Percentiles rank a stretch among this genome's conserved stretches.
Conservation (phyloP, 2,797 vertebrate genomes). For the Helicolenus hilgendorfi region DNA sequence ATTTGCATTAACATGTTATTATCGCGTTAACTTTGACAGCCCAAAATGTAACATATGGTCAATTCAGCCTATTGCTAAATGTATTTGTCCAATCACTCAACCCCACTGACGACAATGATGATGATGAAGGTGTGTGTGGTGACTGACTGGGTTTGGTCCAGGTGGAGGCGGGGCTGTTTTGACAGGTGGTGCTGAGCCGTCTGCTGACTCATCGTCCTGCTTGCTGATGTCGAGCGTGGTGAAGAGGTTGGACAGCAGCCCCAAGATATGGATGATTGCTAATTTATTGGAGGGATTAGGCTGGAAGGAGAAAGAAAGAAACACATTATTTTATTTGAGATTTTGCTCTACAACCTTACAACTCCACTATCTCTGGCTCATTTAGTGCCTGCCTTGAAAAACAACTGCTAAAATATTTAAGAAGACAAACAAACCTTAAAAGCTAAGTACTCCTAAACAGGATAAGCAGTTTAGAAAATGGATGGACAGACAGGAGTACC, state of each 20-base stretch:
- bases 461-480: neutral
- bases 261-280: constrained; percentile 98
- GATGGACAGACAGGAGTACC: neutral
- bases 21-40: too few relatives aligned
- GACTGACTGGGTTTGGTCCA: constrained; percentile 98
- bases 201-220: constrained; percentile 95
- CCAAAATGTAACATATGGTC: neutral
- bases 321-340: neutral
- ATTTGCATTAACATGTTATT: too few relatives aligned
- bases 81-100: neutral
- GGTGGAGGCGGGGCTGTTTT: constrained; percentile 94
- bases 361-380: neutral
- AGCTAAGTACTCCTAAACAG: neutral
- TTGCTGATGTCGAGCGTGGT: constrained; percentile 98
- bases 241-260: constrained; percentile 98
- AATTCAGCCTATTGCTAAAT: neutral
- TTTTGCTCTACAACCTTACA: neutral
- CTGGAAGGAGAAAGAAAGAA: constrained; percentile 80
- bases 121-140: neutral
- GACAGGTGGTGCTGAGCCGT: constrained; percentile 91
- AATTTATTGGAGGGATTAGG: constrained; percentile 99
- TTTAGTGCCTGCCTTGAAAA: constrained; percentile 12
- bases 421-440: neutral
- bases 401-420: constrained; percentile 4
- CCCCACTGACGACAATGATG: neutral